Conservation (phyloP, 2,888 invertebrate species). For the Maniola hyperantus region DNA sequence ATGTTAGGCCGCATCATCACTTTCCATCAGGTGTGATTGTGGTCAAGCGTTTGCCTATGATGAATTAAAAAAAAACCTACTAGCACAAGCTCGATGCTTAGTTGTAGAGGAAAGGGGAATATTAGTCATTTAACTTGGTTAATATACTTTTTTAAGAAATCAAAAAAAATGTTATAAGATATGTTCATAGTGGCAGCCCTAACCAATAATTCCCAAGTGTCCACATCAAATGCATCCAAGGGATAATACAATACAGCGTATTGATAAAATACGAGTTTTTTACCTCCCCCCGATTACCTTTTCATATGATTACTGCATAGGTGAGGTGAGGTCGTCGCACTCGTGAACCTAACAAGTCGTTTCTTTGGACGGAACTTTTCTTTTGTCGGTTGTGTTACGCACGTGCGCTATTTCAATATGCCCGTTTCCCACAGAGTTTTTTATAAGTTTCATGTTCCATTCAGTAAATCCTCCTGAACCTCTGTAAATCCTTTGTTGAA, state of each 20-base stretch:
- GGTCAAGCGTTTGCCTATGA: too few relatives aligned
- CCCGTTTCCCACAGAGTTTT: conserved; percentile 29
- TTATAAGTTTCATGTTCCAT: conserved; percentile 11
- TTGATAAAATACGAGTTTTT: conserved; percentile 53
- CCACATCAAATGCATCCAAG: conserved; percentile 46
- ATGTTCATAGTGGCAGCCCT: conserved; percentile 41
- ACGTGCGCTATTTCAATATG: conserved; percentile 23
- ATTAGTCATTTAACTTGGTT: too few relatives aligned
- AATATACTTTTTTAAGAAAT: too few relatives aligned
- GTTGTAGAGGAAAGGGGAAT: too few relatives aligned
- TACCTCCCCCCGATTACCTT: conserved; percentile 46
- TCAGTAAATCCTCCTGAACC: not conserved
- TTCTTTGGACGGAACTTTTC: conserved; percentile 5
- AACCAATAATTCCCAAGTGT: conserved; percentile 49
- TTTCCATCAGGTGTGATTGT: too few relatives aligned
- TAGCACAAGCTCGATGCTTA: too few relatives aligned
- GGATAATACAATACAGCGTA: conserved; percentile 52
- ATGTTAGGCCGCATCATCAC: too few relatives aligned
- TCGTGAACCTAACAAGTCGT: conserved; percentile 11
- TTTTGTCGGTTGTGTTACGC: conserved; percentile 20
- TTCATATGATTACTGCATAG: conserved; percentile 49
- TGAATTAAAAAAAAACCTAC: too few relatives aligned
- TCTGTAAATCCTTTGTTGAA: not conserved
- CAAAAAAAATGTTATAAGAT: not conserved
- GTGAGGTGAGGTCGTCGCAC: conserved; percentile 42